Evolutionary conservation across 53 echinoderm and acorn worm species (phyloP), one percentile per base, ranked within the genome.

Genomic region (Temnopleurus reevesii): DNA sequence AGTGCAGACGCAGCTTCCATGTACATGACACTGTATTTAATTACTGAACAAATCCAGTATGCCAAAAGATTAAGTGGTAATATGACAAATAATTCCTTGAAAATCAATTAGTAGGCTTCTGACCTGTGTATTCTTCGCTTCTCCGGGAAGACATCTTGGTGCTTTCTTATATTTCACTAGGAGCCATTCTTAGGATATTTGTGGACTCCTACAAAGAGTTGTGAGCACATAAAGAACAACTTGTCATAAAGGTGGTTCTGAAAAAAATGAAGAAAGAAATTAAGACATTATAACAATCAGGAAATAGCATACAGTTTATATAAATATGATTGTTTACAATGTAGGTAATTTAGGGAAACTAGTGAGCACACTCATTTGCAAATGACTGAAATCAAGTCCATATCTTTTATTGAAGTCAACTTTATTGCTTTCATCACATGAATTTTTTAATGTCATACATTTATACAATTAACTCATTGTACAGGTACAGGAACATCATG

Each of bases 91-190:
- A n/a, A n/a, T n/a, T n/a, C n/a, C 53, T 51, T 8, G 53, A 10
- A 51, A 10, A 8, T 10, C 53, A 51, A 51, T 51, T 8, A 51
- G 15, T 51, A 8, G 53, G 15, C 15, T 51, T 23, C 89, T 46
- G 18, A 90, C 90, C 90, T 90, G 90, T 47, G 45, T 80, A 81
- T 57, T 81, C 90, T 59, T 90, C 90, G 44, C 81, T 90, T 60
- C 90, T 90, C 90, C 90, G 81, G 15, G 90, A 90, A 59, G 90
- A 90, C 59, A 61, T 61, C 19, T 49, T 82, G 3, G 41, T 46
- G 10, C 77, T 80, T 56, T 61, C 61, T 60, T 82, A 80, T 30
- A 81, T 31, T 47, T 61, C 35, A 15, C 41, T 60, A 51, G 49
- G 27, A 89, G 53, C 53, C 89, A 89, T 89, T 8, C 71, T 71